Evolutionary conservation across 2,888 invertebrate genomes (phyloP).

Genomic region (Creontiades dilutus): DNA sequence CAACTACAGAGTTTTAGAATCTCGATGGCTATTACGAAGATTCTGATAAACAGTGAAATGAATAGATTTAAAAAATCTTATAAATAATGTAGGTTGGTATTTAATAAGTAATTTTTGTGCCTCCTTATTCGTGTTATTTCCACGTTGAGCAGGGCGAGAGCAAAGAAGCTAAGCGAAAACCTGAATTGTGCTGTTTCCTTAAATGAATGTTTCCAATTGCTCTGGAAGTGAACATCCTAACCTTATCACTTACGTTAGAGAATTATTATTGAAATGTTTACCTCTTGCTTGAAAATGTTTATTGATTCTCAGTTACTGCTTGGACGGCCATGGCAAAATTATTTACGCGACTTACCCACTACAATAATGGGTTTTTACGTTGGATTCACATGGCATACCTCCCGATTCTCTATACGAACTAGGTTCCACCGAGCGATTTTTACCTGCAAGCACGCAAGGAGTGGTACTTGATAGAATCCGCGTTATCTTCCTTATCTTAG

Average conservation of each 20-base stretch:
- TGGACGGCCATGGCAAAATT: neutral
- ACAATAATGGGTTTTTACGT: neutral
- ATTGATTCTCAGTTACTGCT: neutral
- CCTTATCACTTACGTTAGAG: neutral
- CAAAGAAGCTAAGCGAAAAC: no score
- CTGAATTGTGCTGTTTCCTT: no score
- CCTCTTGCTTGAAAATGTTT: neutral
- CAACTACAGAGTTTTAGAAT: no score
- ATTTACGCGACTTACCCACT: neutral
- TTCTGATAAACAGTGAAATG: no score
- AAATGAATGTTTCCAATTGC: no score
- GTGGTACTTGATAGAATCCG: conserved; percentile 19
- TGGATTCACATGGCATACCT: neutral
- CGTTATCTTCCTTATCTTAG: conserved; percentile 8
- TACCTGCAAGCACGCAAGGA: conserved; percentile 14
- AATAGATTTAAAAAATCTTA: no score
- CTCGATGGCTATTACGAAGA: no score
- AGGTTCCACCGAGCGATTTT: neutral
- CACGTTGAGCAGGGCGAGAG: no score
- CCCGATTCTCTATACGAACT: neutral
- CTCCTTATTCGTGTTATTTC: no score
- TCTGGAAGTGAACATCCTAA: neutral
- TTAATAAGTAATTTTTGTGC: no score
- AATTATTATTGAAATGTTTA: neutral
- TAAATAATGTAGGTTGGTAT: no score